Evolutionary conservation across 2,113 vertebrate genomes (phyloP).

Genomic region (Phrynocephalus versicolor): DNA sequence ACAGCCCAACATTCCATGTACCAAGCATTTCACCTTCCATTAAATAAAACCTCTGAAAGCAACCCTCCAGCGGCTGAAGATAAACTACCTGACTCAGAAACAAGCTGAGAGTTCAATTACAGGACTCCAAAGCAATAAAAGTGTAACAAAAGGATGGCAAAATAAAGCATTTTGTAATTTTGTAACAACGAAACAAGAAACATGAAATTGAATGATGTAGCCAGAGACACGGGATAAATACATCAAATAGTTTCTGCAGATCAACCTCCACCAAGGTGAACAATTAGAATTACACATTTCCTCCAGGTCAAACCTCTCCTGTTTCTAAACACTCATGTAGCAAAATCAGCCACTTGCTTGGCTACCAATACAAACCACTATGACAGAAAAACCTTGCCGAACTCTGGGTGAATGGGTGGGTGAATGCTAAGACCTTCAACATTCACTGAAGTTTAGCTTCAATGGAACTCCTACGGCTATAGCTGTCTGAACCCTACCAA

Average conservation of each 20-base stretch:
- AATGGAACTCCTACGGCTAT: background rate
- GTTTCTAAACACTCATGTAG: background rate
- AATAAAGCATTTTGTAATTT: conserved; percentile 3
- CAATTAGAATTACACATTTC: background rate
- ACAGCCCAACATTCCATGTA: background rate
- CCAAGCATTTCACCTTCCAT: background rate
- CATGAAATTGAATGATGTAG: background rate
- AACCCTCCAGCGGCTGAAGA: background rate
- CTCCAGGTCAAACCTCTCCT: background rate
- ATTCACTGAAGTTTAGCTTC: no score
- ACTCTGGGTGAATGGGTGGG: no score
- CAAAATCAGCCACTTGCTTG: background rate
- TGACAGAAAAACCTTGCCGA: background rate
- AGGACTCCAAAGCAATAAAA: background rate
- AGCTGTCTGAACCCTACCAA: background rate
- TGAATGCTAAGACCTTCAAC: no score
- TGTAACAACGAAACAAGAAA: background rate
- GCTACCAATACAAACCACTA: background rate
- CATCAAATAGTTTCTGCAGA: background rate
- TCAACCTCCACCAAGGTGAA: background rate
- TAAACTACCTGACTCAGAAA: background rate
- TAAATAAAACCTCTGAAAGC: background rate
- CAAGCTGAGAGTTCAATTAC: background rate
- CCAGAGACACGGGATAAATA: background rate
- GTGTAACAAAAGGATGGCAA: background rate